A percentile compares a stretch with the other conserved stretches of the same genome.
phyloP scores from a whole-genome alignment of 2,113 vertebrate genomes.

The Gorsachius goisagi region DNA sequence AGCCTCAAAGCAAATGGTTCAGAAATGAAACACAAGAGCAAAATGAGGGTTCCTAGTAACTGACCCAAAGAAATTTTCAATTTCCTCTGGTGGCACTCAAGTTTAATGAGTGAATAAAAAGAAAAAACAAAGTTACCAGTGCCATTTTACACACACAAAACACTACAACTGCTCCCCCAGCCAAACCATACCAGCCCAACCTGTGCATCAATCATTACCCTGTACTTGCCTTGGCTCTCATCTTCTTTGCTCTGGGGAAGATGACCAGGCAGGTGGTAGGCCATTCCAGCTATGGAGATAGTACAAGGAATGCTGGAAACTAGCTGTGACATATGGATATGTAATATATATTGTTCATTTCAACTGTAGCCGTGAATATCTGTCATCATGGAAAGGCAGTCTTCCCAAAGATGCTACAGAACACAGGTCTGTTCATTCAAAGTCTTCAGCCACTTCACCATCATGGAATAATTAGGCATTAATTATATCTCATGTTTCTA shows the following conservation, averaged over 20 bases:
- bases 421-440: neutral
- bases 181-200: neutral
- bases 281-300: neutral
- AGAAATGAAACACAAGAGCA: neutral
- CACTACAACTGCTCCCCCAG: rapidly evolving
- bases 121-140: rapidly evolving
- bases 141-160: neutral
- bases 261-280: neutral
- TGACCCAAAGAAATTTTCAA: neutral
- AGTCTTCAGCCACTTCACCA: neutral
- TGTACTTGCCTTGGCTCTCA: neutral
- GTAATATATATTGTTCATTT: neutral
- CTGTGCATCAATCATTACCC: neutral
- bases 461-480: neutral
- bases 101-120: neutral
- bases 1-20: neutral
- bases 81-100: neutral
- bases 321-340: neutral
- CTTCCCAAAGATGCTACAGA: neutral
- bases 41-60: neutral
- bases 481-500: neutral
- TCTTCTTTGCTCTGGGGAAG: neutral
- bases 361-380: neutral
- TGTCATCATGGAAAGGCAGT: neutral
- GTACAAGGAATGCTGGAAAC: neutral